Conservation (phyloP, 2,888 invertebrate genomes). For the Temnothorax rugatulus region DNA sequence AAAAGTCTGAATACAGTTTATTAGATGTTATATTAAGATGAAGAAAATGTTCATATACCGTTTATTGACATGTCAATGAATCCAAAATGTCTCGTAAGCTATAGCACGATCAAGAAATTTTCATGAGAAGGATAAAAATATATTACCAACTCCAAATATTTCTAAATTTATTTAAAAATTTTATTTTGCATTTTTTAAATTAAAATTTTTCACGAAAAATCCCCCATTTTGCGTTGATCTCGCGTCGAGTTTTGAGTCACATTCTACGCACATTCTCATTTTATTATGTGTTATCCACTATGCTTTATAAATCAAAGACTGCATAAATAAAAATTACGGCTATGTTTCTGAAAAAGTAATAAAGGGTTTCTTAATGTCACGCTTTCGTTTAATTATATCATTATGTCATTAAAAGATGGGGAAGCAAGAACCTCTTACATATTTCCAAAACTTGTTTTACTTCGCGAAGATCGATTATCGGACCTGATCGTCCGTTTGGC, state of each 20-base stretch:
- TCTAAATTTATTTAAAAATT: neutral
- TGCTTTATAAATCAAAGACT: neutral
- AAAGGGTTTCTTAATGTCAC: neutral
- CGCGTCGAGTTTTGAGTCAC: neutral
- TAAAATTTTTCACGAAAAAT: neutral
- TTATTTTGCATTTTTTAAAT: neutral
- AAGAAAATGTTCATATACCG: neutral
- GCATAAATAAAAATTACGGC: neutral
- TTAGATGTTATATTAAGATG: neutral
- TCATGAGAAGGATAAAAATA: neutral
- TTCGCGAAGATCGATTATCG: neutral
- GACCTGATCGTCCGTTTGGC: neutral
- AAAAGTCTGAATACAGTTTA: neutral
- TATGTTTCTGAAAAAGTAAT: conserved; percentile 10
- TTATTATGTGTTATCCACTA: neutral
- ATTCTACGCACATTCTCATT: neutral
- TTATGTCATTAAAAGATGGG: conserved; percentile 10
- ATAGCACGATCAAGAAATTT: neutral
- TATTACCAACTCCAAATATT: neutral
- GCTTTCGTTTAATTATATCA: conserved; percentile 13
- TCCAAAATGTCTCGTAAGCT: neutral
- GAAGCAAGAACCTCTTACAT: neutral
- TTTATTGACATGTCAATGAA: neutral
- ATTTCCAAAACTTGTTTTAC: conserved; percentile 27
- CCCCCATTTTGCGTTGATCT: neutral